Percentiles rank a stretch among this genome's conserved stretches.
These are phyloP conservation scores for Acrobasis consociella DNA, from an alignment of 2,888 invertebrate genomes.

Conservation along the genomic window DNA sequence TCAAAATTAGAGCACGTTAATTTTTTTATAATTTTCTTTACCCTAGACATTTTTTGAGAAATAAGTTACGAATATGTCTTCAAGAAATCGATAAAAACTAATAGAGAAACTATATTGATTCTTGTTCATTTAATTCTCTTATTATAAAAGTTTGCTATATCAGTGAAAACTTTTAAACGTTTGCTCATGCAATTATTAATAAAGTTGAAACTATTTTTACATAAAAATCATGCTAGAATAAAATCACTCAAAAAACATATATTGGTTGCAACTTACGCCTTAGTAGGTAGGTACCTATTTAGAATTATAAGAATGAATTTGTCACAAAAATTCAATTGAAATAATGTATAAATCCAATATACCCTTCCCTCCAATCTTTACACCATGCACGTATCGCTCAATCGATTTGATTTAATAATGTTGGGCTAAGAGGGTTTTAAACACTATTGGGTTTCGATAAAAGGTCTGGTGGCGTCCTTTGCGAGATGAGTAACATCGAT, in stretches of 20 bases:
- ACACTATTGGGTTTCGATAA: conserved; percentile 64
- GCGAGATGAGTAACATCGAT: conserved; percentile 25
- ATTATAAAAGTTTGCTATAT: no score
- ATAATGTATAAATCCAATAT: conserved; percentile 9
- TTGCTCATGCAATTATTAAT: background rate
- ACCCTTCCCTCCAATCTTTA: conserved; percentile 32
- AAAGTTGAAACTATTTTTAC: background rate
- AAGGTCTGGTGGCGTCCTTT: conserved; percentile 45
- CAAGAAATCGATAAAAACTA: no score
- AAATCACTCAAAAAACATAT: no score
- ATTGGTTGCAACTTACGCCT: no score
- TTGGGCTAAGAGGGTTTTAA: conserved; percentile 59
- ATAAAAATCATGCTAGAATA: background rate
- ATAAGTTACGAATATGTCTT: no score
- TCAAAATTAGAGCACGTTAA: no score
- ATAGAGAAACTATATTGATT: no score
- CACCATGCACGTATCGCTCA: conserved; percentile 35
- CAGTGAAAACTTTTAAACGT: background rate
- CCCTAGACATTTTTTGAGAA: no score
- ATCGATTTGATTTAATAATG: conserved; percentile 61
- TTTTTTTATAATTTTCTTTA: no score
- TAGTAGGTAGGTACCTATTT: background rate
- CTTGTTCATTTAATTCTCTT: no score
- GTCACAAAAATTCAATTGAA: conserved; percentile 1
- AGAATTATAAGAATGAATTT: no score